Evolutionary conservation across 2,797 vertebrate genomes (phyloP), one percentile per base, ranked within the genome.

Genomic region (Gymnoscopelus microlampas): DNA sequence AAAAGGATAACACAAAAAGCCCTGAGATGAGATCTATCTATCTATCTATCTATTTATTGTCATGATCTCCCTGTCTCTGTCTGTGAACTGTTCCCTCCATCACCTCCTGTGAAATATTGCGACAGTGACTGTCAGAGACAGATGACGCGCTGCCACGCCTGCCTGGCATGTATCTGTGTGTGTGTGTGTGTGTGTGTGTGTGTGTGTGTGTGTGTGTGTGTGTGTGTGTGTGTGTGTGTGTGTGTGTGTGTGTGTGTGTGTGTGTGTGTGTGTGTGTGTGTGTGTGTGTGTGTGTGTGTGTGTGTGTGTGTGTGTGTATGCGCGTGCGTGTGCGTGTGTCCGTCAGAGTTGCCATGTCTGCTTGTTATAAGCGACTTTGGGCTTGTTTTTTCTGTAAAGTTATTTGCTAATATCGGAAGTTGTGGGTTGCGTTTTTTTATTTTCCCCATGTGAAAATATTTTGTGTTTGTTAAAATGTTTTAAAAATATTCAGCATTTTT

Each of bases 101-200:
- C 60, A 71, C 68, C 63, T 84, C 68, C 49, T 24, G 69, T 50
- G 63, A 69, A 76, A 80, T 70, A 68, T 84, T 90, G 80, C 54
- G 2, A 83, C 76, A 78, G 77, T 76, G 78, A 77, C 84, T 91
- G 92, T 91, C 91, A 92, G 71, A 85, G 78, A 85, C 91, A 90
- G 88, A 89, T 85, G 81, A 90, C 83, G 72, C 53, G 32, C 35
- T 70, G 76, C 72, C 76, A 2, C 8, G 39, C 56, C 19, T 76
- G 79, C 65, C 61, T 60, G 80, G 71, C 64, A 53, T 80, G 74
- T 47, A 23, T 19, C 19, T 51, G 68, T 32, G 64, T 56, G 66
- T 74, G 66, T 73, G 67, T 66, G 82, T 66, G 62, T 72, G 77
- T 62, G 4, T 39, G 5, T 39, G 66, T 73, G 67, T 66, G 82